Base-by-base conservation (phyloP, 2,888 invertebrate genomes). In the Melikaiella ostensackeni region DNA sequence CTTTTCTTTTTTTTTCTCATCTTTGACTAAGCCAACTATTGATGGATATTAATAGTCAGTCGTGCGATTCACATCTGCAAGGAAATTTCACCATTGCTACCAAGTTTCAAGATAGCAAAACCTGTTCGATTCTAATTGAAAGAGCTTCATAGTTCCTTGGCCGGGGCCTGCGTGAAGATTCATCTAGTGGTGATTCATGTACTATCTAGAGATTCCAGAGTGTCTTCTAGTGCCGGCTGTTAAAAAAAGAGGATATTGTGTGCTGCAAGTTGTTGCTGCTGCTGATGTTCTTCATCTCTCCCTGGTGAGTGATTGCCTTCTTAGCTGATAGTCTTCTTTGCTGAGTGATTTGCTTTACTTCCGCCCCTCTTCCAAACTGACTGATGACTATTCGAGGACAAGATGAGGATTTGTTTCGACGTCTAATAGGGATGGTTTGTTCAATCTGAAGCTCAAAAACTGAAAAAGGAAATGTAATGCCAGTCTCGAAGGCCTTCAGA, bases 21-120 rank as follows among this genome's bases (percentile, higher is more conserved):
- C 21, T 66, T 27, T 46, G 7, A 42, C 46, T 66, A 19, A 50
- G 19, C 3, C 30, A 27, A 50, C 66, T 30, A 70, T 70, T 74
- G 74, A 74, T 74, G 74, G 74, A 59, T 74, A 74, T 74, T 74
- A 74, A 74, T 74, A 70, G 70, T 70, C 30, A 46, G 50, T 70
- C 11, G 50, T 30, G 46, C 46, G 70, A 30, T 50, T 46, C 70
- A 70, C 70, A 50, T 50, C n/a, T 70, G 46, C 70, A 24, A 70
- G 42, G 50, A 70, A 50, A 70, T 70, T 50, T 55, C 50, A 33
- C 70, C 50, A 27, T 70, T n/a, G 6, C 50, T 11, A 27, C 66
- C 66, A 55, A 55, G 55, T 55, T 55, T 7, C 21, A 55, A 55
- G 46, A 70, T 50, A 70, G 66, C 27, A 46, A n/a, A 70, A 70